Evolutionary conservation across 2,113 vertebrate species (phyloP).

Genomic region (Rhinoderma darwinii): DNA sequence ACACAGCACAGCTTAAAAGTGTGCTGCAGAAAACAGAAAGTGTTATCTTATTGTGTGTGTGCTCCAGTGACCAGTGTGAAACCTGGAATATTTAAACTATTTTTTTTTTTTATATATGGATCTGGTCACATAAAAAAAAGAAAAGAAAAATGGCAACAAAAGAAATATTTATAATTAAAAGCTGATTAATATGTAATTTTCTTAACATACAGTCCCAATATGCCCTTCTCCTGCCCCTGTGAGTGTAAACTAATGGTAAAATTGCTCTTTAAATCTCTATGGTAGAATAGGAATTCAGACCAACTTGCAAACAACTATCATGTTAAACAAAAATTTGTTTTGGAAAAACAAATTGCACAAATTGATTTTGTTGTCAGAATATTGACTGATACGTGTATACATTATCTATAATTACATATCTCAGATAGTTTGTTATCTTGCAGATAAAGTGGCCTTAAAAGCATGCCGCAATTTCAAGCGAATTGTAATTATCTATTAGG

Average conservation of each 20-base stretch:
- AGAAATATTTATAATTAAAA: neutral
- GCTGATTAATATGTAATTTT: neutral
- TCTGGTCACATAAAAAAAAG: no score
- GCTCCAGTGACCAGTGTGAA: neutral
- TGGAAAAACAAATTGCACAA: neutral
- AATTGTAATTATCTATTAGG: neutral
- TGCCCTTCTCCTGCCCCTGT: no score
- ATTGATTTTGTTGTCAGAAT: conserved; percentile 5
- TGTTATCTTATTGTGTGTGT: neutral
- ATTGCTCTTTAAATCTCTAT: neutral
- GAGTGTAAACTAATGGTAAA: neutral
- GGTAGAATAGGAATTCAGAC: neutral
- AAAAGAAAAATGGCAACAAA: no score
- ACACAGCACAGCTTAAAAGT: neutral
- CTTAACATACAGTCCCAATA: neutral
- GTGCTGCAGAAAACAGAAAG: neutral
- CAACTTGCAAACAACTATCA: neutral
- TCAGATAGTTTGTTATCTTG: neutral
- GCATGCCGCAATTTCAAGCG: neutral
- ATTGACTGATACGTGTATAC: neutral
- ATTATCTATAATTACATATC: conserved; percentile 33
- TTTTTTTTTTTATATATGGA: no score
- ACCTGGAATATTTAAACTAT: no score
- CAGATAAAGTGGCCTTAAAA: neutral
- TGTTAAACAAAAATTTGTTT: neutral